Conservation (phyloP, 2,797 vertebrate genomes). For the Halcyon badia region DNA sequence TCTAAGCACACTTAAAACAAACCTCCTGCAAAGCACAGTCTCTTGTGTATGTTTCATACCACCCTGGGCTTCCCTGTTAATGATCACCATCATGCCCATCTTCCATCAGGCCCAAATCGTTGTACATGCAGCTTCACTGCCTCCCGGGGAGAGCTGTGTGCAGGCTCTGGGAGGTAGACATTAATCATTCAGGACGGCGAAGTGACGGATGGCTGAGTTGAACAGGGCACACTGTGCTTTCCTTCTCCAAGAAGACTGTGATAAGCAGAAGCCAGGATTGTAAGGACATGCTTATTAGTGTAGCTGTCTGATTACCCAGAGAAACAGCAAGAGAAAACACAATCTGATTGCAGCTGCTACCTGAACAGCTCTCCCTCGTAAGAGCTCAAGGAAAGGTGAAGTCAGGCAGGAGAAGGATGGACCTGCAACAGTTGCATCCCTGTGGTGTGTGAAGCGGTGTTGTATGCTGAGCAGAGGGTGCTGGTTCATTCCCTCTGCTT, state of each 20-base stretch:
- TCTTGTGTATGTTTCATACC: rapidly evolving
- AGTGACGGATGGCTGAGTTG: constrained; percentile 21
- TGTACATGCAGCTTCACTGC: not conserved
- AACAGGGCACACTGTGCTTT: not conserved
- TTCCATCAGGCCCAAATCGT: not conserved
- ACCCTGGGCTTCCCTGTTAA: not conserved
- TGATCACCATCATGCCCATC: not conserved
- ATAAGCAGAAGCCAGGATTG: constrained; percentile 48
- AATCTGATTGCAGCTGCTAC: not conserved
- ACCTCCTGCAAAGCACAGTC: not conserved
- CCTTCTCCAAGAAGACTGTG: constrained; percentile 8
- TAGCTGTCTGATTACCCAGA: constrained; percentile 64
- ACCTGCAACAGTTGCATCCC: not conserved
- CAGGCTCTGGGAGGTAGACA: constrained; percentile 7
- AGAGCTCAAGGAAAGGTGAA: not conserved
- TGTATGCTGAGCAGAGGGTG: not conserved
- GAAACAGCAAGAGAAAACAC: constrained; percentile 17
- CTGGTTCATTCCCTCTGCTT: not conserved
- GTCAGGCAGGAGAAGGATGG: not conserved
- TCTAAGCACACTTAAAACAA: not conserved
- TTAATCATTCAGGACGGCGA: not conserved
- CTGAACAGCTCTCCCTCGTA: not conserved
- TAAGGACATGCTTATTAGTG: constrained; percentile 66
- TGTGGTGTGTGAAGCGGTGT: not conserved
- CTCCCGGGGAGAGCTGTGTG: not conserved